Evolutionary conservation across 2,888 invertebrate species (phyloP), one percentile per base, ranked within the genome.

Genomic region (Steinernema scapterisci): DNA sequence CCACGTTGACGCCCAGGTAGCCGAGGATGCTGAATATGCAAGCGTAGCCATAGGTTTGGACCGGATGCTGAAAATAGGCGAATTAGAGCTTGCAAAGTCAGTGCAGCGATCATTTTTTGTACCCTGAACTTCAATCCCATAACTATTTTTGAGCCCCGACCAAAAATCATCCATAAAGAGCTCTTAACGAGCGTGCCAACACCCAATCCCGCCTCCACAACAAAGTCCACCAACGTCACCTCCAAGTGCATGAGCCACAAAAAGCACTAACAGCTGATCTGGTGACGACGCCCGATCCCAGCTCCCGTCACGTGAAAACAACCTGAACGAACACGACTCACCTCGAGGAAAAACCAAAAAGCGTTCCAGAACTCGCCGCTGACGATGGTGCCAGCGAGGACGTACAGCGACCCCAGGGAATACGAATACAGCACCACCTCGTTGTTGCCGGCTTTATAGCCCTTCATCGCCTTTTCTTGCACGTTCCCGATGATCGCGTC

Each of bases 401-500:
- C 91, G 88, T 95, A 95, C 0, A 92, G 81, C 87, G 93, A 93
- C 3, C 94, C 97, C 81, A 97, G 91, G 0, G 92, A 92, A 88
- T 96, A 97, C 0, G 96, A 96, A 87, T 94, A 95, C 73, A 94
- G 91, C 0, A 95, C 95, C 70, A 97, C 93, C 91, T 97, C 96
- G 79, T 93, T 93, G 88, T 94, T 95, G 0, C 92, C 90, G 0
- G 94, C 94, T 78, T 92, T 91, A 87, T 92, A 91, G 77, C 91
- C 91, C 84, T 93, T 93, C 93, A 97, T 95, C 0, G 93, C 92
- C 88, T 95, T 95, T 88, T 97, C 97, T 89, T 97, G 97, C 0
- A 96, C 93, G 89, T 97, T 97, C 23, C 97, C 97, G 80, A 97
- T 96, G 11, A 93, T 91, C 0, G 97, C 97, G 89, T 97, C 97